Conservation (phyloP, 2,797 vertebrate genomes). For the Ispidina lecontei region DNA sequence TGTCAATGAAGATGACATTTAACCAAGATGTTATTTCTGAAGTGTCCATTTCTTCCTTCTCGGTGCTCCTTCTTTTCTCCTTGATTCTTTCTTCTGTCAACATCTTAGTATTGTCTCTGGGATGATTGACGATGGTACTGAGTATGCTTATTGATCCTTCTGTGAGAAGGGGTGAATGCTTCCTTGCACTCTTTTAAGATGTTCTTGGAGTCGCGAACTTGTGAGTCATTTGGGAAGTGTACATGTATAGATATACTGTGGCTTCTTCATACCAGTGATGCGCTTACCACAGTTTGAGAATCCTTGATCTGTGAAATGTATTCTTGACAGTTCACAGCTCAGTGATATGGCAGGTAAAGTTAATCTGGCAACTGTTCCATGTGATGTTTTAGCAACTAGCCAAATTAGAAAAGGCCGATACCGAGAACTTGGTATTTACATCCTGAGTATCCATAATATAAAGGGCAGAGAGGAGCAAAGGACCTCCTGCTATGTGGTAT, state of each 20-base stretch:
- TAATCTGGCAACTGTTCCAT: neutral
- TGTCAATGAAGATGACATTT: conserved; percentile 16
- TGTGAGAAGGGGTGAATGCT: neutral
- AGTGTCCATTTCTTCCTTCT: neutral
- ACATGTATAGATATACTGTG: neutral
- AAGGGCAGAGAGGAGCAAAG: neutral
- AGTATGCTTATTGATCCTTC: neutral
- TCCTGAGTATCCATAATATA: neutral
- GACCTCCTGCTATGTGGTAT: neutral
- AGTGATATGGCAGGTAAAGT: neutral
- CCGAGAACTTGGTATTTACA: neutral
- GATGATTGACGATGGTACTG: conserved; percentile 13
- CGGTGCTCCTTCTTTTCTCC: neutral
- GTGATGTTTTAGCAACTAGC: neutral
- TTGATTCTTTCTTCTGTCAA: neutral
- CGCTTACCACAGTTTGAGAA: neutral
- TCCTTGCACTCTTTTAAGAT: neutral
- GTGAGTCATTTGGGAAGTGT: neutral
- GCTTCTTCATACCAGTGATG: neutral
- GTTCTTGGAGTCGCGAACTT: neutral
- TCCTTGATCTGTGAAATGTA: neutral
- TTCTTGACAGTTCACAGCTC: neutral
- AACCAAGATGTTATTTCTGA: conserved; percentile 1
- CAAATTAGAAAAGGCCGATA: neutral
- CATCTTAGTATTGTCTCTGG: neutral